Base-by-base conservation (phyloP, 1,140 invertebrate species). In the Amphibalanus amphitrite region DNA sequence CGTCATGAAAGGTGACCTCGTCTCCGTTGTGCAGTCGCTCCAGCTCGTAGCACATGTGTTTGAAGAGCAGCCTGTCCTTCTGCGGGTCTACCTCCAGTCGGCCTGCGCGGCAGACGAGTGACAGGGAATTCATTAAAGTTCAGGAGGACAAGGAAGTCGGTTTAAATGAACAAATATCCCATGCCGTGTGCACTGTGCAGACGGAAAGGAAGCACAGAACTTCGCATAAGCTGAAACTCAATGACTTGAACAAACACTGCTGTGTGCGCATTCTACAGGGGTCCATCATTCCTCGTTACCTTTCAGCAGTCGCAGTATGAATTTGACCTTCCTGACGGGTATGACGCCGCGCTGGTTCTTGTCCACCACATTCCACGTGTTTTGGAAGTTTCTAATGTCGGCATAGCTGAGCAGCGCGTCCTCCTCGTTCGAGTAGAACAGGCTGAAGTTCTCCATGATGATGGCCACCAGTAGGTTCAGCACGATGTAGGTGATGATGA, bases 371-470 rank as follows among this genome's bases (percentile, higher is more conserved):
- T 99, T 99, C 97, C 97, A 99, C 0, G 97, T 98, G 77, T 97
- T 97, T 82, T 99, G 97, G 80, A 99, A 99, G 81, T 99, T 98
- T 76, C 97, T 84, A 73, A 99, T 98, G 78, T 99, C 97, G 40
- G 94, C 79, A 78, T 89, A 88, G 73, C 84, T 86, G 15, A 99
- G 82, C 69, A 99, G 82, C n/a, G 97, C 97, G 82, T 99, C 97
- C 84, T 99, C 97, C 84, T 99, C 97, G 78, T 98, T 99, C 0
- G 97, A 99, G 79, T 99, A 99, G 80, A 99, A 99, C 74, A 99
- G 82, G 0, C 95, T 98, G 83, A 99, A 99, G 83, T 99, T 99
- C 84, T 99, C 97, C 95, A 99, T 99, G 81, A 99, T 99, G 82
- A 99, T 98, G 87, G 97, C 97, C n/a, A 99, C 97, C 78, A 99